A percentile compares a stretch with the other conserved stretches of the same genome.
Evolutionary conservation across 2,113 vertebrate genomes (phyloP).

Genomic region (Odontesthes bonariensis): DNA sequence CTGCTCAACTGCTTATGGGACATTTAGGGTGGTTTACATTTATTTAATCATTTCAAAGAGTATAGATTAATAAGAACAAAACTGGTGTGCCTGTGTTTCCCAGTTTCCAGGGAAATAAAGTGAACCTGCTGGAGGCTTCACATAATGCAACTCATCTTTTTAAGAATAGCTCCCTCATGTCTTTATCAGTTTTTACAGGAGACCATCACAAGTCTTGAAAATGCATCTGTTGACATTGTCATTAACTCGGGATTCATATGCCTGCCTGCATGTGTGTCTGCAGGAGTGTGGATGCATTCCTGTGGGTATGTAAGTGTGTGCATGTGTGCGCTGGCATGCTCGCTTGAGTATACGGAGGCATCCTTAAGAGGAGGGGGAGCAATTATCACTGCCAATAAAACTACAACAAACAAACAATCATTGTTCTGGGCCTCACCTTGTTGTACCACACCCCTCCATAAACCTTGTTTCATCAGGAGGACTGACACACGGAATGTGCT

Average conservation of each 20-base stretch:
- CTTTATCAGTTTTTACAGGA: slow-evolving; percentile 24
- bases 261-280: slow-evolving; percentile 17
- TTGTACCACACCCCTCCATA: slow-evolving; percentile 76
- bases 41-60: slow-evolving; percentile 23
- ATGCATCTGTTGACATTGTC: slow-evolving; percentile 44
- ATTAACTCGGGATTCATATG: slow-evolving; percentile 29
- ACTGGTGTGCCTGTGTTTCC: slow-evolving; percentile 1
- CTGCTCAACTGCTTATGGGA: neutral
- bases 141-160: neutral
- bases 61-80: slow-evolving; percentile 2
- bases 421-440: slow-evolving; percentile 81
- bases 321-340: slow-evolving; percentile 68
- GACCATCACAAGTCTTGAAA: slow-evolving; percentile 11
- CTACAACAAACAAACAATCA: slow-evolving; percentile 81
- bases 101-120: slow-evolving; percentile 35
- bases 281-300: slow-evolving; percentile 59
- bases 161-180: neutral
- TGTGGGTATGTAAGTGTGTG: slow-evolving; percentile 71
- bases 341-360: slow-evolving; percentile 53
- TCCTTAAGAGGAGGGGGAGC: slow-evolving; percentile 68
- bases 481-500: slow-evolving; percentile 79
- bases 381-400: slow-evolving; percentile 84
- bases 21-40: slow-evolving; percentile 12
- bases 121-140: slow-evolving; percentile 13
- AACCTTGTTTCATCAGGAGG: slow-evolving; percentile 71